Conservation (phyloP, 2,113 vertebrate species). For the Edolisoma coerulescens region DNA sequence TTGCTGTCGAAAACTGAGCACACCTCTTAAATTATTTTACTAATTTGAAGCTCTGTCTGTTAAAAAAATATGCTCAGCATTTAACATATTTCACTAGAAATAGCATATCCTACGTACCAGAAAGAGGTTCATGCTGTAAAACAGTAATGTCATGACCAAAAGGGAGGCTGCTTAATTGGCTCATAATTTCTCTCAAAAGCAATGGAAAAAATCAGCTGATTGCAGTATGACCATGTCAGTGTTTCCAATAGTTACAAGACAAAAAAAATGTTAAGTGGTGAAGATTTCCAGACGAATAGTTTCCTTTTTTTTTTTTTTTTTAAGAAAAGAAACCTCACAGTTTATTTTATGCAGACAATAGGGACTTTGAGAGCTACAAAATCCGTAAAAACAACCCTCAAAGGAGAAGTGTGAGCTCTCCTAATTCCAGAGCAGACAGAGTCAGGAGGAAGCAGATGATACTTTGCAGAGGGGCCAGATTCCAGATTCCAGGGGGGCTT, state of each 20-base stretch:
- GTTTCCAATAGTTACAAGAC: slow-evolving; percentile 32
- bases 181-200: neutral
- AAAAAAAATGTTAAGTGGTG: neutral
- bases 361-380: neutral
- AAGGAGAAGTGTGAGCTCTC: neutral
- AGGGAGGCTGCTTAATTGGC: neutral
- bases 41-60: neutral
- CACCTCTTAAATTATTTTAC: neutral
- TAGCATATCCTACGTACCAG: neutral
- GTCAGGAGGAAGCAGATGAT: neutral
- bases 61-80: neutral
- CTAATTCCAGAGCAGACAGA: neutral
- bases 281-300: neutral
- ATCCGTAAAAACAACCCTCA: neutral
- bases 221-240: neutral
- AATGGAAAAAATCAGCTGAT: neutral
- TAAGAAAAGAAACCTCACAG: neutral
- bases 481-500: neutral
- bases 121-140: neutral
- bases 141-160: neutral
- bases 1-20: neutral
- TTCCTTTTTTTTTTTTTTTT: neutral
- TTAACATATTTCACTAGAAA: neutral
- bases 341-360: neutral
- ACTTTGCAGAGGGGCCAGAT: neutral